Evolutionary conservation across 2,888 invertebrate genomes (phyloP).

Genomic region (Cantharis rustica): DNA sequence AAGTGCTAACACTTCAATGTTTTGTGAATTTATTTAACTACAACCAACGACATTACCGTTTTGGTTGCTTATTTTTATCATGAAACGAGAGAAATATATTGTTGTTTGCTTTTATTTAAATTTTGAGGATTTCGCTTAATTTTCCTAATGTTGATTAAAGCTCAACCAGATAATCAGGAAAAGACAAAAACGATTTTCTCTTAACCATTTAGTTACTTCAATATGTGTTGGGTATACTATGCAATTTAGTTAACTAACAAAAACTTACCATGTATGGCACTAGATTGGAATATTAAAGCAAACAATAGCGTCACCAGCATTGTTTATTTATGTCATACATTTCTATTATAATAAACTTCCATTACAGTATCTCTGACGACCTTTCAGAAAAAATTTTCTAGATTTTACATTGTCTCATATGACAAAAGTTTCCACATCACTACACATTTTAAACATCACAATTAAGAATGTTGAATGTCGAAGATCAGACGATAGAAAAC

Average conservation of each 20-base stretch:
- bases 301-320: constrained; percentile 18
- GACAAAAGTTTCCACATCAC: not conserved
- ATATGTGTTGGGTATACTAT: not conserved
- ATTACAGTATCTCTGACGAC: constrained; percentile 2
- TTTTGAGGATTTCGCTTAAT: not conserved
- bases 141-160: not conserved
- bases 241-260: not conserved
- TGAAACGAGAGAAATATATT: not conserved
- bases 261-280: constrained; percentile 19
- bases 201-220: not conserved
- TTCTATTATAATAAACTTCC: constrained; percentile 13
- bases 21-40: not conserved
- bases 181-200: not conserved
- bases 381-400: not conserved
- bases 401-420: not conserved
- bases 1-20: constrained; percentile 5
- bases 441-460: not conserved
- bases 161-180: not conserved
- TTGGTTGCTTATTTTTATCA: not conserved
- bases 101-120: not conserved
- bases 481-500: not conserved
- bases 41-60: not conserved
- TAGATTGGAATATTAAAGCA: constrained; percentile 12
- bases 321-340: constrained; percentile 20
- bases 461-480: not conserved